phyloP scores from a whole-genome alignment of 2,888 invertebrate genomes.

The Drosophila cracens region DNA sequence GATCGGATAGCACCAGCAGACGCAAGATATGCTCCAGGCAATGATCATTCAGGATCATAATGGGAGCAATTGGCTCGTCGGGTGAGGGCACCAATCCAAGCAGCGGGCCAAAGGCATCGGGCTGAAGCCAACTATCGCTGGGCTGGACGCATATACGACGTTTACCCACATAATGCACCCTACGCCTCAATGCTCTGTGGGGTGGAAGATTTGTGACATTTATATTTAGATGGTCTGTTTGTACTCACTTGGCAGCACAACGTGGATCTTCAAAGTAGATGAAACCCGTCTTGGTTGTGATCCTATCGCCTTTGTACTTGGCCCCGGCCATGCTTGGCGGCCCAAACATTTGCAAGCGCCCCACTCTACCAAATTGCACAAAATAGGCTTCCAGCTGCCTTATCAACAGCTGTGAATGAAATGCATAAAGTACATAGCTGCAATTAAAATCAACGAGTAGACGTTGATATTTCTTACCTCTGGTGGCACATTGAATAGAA shows the following conservation, averaged over 20 bases:
- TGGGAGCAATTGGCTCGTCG: slow-evolving; percentile 4
- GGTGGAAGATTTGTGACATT: background rate
- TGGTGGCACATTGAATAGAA: slow-evolving; percentile 30
- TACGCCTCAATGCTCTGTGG: slow-evolving; percentile 27
- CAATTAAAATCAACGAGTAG: background rate
- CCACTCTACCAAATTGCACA: slow-evolving; percentile 35
- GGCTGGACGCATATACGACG: slow-evolving; percentile 43
- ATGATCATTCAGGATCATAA: slow-evolving; percentile 61
- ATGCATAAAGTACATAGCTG: background rate
- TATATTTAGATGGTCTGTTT: background rate
- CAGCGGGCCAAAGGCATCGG: slow-evolving; percentile 25
- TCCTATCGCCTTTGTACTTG: background rate
- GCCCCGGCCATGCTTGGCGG: background rate
- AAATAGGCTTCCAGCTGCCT: slow-evolving; percentile 29
- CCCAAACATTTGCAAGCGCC: slow-evolving; percentile 24
- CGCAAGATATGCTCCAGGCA: slow-evolving; percentile 56
- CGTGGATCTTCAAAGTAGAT: slow-evolving; percentile 33
- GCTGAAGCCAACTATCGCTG: slow-evolving; percentile 68
- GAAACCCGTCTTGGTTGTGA: slow-evolving; percentile 20
- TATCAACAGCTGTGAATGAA: slow-evolving; percentile 31
- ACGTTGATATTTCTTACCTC: slow-evolving; percentile 23
- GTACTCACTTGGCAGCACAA: slow-evolving; percentile 52
- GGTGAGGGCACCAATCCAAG: background rate
- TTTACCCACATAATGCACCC: slow-evolving; percentile 28
- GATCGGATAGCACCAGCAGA: slow-evolving; percentile 44